Evolutionary conservation across 2,113 vertebrate species (phyloP).

Genomic region (Turnix velox): DNA sequence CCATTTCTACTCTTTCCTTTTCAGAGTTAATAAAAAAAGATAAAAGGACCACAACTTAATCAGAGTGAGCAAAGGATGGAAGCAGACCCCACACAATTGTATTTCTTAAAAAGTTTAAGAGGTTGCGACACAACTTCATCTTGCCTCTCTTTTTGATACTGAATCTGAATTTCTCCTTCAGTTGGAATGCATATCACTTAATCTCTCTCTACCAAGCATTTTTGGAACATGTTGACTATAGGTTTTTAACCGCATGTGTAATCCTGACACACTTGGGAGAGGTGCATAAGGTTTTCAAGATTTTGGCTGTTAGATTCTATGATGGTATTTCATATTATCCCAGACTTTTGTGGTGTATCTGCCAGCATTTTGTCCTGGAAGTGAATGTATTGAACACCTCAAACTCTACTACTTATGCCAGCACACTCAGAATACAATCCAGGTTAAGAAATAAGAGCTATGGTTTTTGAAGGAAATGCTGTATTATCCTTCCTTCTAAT

Average conservation of each 20-base stretch:
- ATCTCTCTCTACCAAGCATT: not conserved
- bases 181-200: rapidly evolving
- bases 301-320: not conserved
- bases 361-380: not conserved
- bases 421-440: not conserved
- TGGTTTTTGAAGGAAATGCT: not conserved
- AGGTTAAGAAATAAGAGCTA: not conserved
- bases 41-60: not conserved
- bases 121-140: not conserved
- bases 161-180: not conserved
- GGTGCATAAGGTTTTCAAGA: not conserved
- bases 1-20: not conserved
- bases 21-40: not conserved
- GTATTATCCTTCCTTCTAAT: not conserved
- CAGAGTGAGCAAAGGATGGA: not conserved
- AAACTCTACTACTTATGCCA: not conserved
- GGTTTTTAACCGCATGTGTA: not conserved
- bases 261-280: not conserved
- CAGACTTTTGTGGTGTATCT: not conserved
- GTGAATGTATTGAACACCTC: not conserved
- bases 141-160: not conserved
- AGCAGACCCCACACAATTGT: not conserved
- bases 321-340: not conserved
- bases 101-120: not conserved
- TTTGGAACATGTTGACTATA: not conserved